A percentile compares a stretch with the other conserved stretches of the same genome.
Conservation (phyloP, 35 echinoderm and acorn worm genomes). For the Anneissia japonica region DNA sequence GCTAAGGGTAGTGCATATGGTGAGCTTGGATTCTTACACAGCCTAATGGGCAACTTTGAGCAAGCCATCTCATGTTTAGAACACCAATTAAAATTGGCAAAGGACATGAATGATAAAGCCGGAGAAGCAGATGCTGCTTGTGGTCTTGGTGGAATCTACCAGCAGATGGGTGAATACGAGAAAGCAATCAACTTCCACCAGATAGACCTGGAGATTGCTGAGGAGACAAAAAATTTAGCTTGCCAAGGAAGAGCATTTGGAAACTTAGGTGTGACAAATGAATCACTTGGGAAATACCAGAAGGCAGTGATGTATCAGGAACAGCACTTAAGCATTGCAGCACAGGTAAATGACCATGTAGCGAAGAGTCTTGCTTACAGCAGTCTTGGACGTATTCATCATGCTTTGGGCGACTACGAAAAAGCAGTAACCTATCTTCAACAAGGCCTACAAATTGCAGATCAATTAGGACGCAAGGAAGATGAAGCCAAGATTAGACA, state of each 20-base stretch:
- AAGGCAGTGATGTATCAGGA: slow-evolving; percentile 98
- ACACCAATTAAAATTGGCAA: slow-evolving; percentile 72
- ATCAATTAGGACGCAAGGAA: slow-evolving; percentile 83
- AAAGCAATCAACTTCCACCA: slow-evolving; percentile 91
- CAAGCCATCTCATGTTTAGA: slow-evolving; percentile 95
- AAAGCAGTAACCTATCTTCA: slow-evolving; percentile 87
- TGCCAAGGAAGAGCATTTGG: slow-evolving; percentile 94
- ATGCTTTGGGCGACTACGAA: slow-evolving; percentile 78
- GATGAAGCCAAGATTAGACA: slow-evolving; percentile 96
- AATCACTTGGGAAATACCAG: slow-evolving; percentile 91
- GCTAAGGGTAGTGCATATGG: slow-evolving; percentile 89
- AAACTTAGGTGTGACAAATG: slow-evolving; percentile 88
- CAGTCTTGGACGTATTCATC: slow-evolving; percentile 82
- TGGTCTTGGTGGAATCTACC: slow-evolving; percentile 86
- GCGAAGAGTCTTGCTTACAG: slow-evolving; percentile 90
- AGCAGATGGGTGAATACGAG: slow-evolving; percentile 89
- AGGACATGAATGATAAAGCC: slow-evolving; percentile 68
- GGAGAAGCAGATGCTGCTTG: slow-evolving; percentile 88
- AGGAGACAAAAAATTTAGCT: slow-evolving; percentile 71
- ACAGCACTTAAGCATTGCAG: slow-evolving; percentile 96
- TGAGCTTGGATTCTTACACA: slow-evolving; percentile 91
- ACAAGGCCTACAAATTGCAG: slow-evolving; percentile 95
- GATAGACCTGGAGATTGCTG: slow-evolving; percentile 78
- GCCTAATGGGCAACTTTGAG: slow-evolving; percentile 97
- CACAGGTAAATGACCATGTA: slow-evolving; percentile 81